Base-by-base conservation (phyloP, 2,888 invertebrate species). In the Hirtodrosophila trivittata region DNA sequence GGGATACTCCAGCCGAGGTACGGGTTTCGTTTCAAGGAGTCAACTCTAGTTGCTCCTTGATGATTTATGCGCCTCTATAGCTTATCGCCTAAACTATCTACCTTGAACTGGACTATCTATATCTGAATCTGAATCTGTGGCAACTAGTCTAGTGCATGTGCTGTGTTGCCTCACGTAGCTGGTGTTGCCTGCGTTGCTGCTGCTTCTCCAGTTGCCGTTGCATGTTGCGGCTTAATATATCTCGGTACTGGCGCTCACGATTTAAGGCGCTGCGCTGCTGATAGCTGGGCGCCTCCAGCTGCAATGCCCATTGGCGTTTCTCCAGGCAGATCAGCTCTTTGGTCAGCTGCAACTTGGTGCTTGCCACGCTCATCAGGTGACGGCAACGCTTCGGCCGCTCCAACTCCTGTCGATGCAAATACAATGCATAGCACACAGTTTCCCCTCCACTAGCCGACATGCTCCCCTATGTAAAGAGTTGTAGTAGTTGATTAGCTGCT, bases 271-370 rank as follows among this genome's bases (percentile, higher is more conserved):
- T 46, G 3, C 33, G 51, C 39, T 78, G 66, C 51, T 76, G 67
- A 50, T 38, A 35, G 41, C 47, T 75, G 42, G 71, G 59, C 42
- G 21, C 49, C 54, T 57, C 42, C 32, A 47, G n/a, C 39, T 49
- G 18, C 18, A 21, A 3, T 21, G 18, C 35, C 82, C 80, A 80
- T 43, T 83, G 77, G 28, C 64, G 66, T 2, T 39, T 47, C 47
- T 59, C 41, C 12, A 26, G 60, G 42, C 49, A 62, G 43, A 85
- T 87, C 64, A 82, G 76, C 62, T 78, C 85, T 46, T 82, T 66
- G 49, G 87, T 87, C 73, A 87, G 64, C 42, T 56, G 65, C 58
- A 85, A n/a, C 47, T 82, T 85, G 55, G 85, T 87, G 55, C 28
- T 58, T 50, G 67, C 72, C 26, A 85, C 50, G 12, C 66, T 65